These are phyloP conservation scores for Trachurus trachurus DNA, from an alignment of 2,797 vertebrate species.

Conservation along the genomic window DNA sequence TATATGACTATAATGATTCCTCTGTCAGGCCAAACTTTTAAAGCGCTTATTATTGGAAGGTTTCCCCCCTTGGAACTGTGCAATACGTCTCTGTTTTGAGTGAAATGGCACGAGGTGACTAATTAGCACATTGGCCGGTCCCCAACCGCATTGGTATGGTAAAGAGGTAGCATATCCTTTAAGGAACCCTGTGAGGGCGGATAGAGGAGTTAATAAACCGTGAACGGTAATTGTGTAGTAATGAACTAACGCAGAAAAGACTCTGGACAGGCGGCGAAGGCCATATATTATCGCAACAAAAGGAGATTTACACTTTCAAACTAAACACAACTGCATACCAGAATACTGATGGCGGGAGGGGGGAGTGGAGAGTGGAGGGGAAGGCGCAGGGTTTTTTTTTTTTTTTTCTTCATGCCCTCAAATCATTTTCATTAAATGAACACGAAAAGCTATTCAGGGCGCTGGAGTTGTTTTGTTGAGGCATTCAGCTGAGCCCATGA, in stretches of 20 bases:
- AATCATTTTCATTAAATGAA: constrained; percentile 98
- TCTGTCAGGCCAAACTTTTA: constrained; percentile 30
- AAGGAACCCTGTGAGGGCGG: constrained; percentile 89
- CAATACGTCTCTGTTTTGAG: constrained; percentile 86
- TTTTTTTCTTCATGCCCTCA: constrained; percentile 83
- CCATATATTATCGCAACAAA: constrained; percentile 98
- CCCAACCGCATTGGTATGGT: constrained; percentile 93
- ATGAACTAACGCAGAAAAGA: constrained; percentile 99
- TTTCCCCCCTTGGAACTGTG: constrained; percentile 51
- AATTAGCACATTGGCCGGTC: constrained; percentile 96
- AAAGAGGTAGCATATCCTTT: constrained; percentile 92
- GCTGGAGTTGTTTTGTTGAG: constrained; percentile 94
- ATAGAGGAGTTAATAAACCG: constrained; percentile 99
- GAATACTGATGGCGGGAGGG: constrained; percentile 92
- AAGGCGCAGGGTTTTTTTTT: constrained; percentile 56
- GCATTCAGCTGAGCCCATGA: constrained; percentile 89
- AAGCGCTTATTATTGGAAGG: constrained; percentile 58
- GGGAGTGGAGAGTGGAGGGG: constrained; percentile 40
- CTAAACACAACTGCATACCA: constrained; percentile 97
- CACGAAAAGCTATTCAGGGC: constrained; percentile 96
- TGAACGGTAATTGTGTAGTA: constrained; percentile 99
- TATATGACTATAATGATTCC: constrained; percentile 21
- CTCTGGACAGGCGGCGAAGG: constrained; percentile 97
- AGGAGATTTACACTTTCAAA: constrained; percentile 99
- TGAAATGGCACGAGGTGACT: constrained; percentile 95